Evolutionary conservation across 2,113 vertebrate species (phyloP), one percentile per base, ranked within the genome.

Genomic region (Stegostoma tigrinum): DNA sequence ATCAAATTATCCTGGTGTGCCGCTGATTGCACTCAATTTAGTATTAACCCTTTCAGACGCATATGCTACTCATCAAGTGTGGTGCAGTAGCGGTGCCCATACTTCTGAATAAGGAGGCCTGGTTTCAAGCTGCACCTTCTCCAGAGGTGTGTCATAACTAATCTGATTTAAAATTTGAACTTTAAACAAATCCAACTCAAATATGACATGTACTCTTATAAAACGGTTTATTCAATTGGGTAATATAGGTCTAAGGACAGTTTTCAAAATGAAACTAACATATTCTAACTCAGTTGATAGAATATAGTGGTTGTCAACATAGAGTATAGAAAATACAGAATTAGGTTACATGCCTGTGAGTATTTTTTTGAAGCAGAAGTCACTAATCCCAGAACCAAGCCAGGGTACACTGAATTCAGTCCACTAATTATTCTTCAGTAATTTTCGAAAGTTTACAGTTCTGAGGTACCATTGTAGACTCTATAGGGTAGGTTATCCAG

Each of bases 231-330:
- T 52, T 55, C 2, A 34, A 27, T 52, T 10, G 34, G 30, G 34
- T 2, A 80, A 38, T 80, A 27, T 89, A 15, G 2, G 48, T 14
- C 52, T 55, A 3, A 55, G 48, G 10, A 89, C 12, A 0, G 7
- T 52, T 30, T 89, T 89, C 86, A 87, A 87, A 86, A 87, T 48
- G 85, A 87, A 87, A 23, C 38, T 15, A 86, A 86, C 48, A 86
- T 6, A 52, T 48, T 52, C 21, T 61, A 48, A 15, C 48, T 34
- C 8, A 24, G 24, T 52, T 8, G 27, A 87, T 87, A 87, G 19
- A 7, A 34, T 61, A 61, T 30, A 5, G 24, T 34, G 48, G 24
- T 2, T 12, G 30, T 89, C 86, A 89, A 61, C 48, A 87, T 27
- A 87, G 52, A 87, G 48, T 87, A 87, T 52, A 52, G 55, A 87